phyloP scores from a whole-genome alignment of 2,113 vertebrate genomes.

The Nothobranchius furzeri region DNA sequence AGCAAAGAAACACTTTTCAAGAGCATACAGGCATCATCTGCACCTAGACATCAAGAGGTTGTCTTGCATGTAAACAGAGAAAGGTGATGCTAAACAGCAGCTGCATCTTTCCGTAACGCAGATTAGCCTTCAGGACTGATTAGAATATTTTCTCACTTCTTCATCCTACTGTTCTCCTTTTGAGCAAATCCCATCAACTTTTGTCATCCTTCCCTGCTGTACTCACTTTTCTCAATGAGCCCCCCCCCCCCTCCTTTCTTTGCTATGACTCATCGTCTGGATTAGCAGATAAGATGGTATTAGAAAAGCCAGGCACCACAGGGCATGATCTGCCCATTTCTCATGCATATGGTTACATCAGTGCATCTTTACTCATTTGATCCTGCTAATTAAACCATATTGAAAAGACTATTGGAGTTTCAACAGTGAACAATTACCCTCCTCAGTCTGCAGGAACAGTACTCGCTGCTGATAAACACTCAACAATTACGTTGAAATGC shows the following conservation, averaged over 20 bases:
- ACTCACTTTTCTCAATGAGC: constrained; percentile 21
- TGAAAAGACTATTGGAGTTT: constrained; percentile 58
- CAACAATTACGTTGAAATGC: constrained; percentile 47
- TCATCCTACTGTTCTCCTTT: not conserved
- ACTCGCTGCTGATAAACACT: constrained; percentile 57
- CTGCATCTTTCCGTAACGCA: not conserved
- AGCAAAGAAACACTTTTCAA: not conserved
- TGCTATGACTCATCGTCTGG: constrained; percentile 72
- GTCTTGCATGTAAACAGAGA: not conserved
- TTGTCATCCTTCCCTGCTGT: constrained; percentile 40
- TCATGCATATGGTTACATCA: constrained; percentile 65
- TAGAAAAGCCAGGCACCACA: constrained; percentile 57
- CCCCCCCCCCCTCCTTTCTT: constrained; percentile 11
- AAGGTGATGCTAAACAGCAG: constrained; percentile 7
- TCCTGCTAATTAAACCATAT: constrained; percentile 67
- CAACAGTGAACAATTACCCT: constrained; percentile 46
- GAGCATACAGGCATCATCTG: too few relatives aligned
- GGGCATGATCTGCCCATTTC: constrained; percentile 66
- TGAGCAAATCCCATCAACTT: constrained; percentile 41
- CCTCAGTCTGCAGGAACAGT: constrained; percentile 33
- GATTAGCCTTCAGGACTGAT: constrained; percentile 6
- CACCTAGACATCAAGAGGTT: constrained; percentile 13
- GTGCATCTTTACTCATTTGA: constrained; percentile 63
- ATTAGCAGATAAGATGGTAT: constrained; percentile 62
- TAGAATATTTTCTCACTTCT: not conserved